Evolutionary conservation across 2,888 invertebrate species (phyloP), one percentile per base, ranked within the genome.

Genomic region (Drosophila demipolita): DNA sequence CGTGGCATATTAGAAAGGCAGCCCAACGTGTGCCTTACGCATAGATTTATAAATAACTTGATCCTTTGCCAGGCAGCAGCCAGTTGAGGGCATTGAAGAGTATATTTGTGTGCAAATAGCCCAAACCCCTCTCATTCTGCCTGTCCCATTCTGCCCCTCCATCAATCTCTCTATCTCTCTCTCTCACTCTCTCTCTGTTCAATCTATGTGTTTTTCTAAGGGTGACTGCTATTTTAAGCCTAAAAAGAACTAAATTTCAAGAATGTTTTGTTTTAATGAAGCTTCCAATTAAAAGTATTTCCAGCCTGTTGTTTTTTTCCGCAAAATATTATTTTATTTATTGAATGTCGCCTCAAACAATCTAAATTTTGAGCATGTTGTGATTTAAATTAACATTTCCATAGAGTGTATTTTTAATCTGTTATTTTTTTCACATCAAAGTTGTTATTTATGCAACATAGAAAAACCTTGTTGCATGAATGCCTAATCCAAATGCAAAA

Each of bases 21-120:
- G 61, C 63, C 40, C 33, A 50, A 48, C 54, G 45, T 53, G 49
- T 60, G n/a, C 20, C 32, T 35, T 64, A 48, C 63, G 67, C 38
- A 58, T 32, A 55, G 23, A 45, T 59, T 57, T 83, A 88, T 85
- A 84, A 87, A 86, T 89, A 86, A 48, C 71, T 63, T 66, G 72
- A 87, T 89, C 89, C 86, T 87, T 87, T 78, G 55, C 61, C 75
- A 57, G 58, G 45, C 61, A 71, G 65, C 45, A 71, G 65, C 45
- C 50, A 35, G 17, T 49, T 53, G 67, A 48, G 70, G 53, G 55
- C 89, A 87, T 29, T 68, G 79, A 87, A 72, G 71, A 77, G 86
- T 85, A 87, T 87, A 75, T 26, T 7, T 73, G 82, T 64, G 70
- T 78, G 73, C 67, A 59, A 60, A 66, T 48, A 36, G 45, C 36